Evolutionary conservation across 2,797 vertebrate species (phyloP), one percentile per base, ranked within the genome.

Genomic region (Tadarida brasiliensis): DNA sequence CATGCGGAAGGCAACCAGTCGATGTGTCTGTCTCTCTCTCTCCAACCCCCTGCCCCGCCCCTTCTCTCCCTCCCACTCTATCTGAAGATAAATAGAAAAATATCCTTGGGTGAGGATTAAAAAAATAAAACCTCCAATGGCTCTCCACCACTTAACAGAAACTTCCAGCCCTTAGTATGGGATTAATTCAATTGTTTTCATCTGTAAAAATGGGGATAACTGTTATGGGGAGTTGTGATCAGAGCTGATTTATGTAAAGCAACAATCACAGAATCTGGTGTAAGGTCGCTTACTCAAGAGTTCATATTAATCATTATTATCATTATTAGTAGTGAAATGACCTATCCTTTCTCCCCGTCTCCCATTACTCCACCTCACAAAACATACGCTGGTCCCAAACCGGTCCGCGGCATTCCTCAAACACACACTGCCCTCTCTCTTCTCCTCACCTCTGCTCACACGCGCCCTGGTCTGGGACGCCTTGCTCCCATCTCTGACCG

Each of bases 381-480:
- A 63, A 20, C 57, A 44, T 16, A 6, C 3, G 10, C n/a, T 11
- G 56, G 71, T 33, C 26, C 67, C 54, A 59, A 44, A 67, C 7
- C 20, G 2, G 68, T 26, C 20, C 44, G 14, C 1, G 4, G 35
- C 6, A 10, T 15, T 89, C 80, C 30, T 44, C 56, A 2, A 9
- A 47, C n/a, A 81, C 10, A 9, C 17, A n/a, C n/a, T 2, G 19
- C 19, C 57, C 47, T 33, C 2, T 39, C 24, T 28, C 15, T 39
- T 39, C 76, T 71, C 82, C 65, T 56, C 3, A 2, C 17, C 17
- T 70, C 15, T 54, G 10, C 28, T 67, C 67, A 14, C 28, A 30
- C 0, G 0, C 16, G 30, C 33, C 68, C 56, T 9, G 1, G 0
- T 35, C 17, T 3, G 11, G 51, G 63, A 17, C 0, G 2, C 24